phyloP scores from a whole-genome alignment of 2,888 invertebrate genomes.

The Rhorus exstirpatorius region DNA sequence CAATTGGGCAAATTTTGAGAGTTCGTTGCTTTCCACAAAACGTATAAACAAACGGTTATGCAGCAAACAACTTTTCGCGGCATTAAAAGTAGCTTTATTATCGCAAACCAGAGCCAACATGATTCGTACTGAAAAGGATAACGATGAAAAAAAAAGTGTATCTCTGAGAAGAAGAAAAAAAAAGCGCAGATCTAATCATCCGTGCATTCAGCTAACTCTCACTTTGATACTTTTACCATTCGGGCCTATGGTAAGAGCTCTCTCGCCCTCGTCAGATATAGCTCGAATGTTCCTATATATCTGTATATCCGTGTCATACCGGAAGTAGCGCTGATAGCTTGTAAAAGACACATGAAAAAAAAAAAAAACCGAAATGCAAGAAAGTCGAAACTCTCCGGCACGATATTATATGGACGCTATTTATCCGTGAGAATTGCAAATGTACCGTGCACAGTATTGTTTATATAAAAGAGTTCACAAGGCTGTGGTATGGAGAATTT shows the following conservation, averaged over 20 bases:
- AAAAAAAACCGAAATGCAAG: conserved; percentile 66
- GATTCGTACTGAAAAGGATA: conserved; percentile 13
- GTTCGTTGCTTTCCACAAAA: conserved; percentile 6
- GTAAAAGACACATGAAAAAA: conserved; percentile 63
- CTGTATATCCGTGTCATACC: conserved; percentile 33
- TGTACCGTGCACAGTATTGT: neutral
- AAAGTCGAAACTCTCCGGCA: conserved; percentile 62
- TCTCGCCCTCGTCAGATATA: conserved; percentile 30
- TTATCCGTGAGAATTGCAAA: conserved; percentile 11
- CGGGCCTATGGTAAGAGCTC: conserved; percentile 23
- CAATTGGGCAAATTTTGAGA: conserved; percentile 16
- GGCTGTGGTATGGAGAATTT: conserved; percentile 57
- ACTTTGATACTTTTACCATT: conserved; percentile 65
- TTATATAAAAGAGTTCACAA: conserved; percentile 52
- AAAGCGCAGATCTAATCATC: conserved; percentile 56
- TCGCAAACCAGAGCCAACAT: conserved; percentile 1
- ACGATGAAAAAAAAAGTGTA: conserved; percentile 9
- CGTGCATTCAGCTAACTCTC: conserved; percentile 62
- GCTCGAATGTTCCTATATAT: conserved; percentile 22
- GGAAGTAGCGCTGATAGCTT: conserved; percentile 62
- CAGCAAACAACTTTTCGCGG: neutral
- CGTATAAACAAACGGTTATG: conserved; percentile 26
- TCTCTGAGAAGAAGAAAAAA: conserved; percentile 6
- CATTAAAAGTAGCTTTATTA: neutral
- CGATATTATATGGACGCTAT: neutral